Evolutionary conservation across 2,113 vertebrate genomes (phyloP).

Genomic region (Otocyon megalotis): DNA sequence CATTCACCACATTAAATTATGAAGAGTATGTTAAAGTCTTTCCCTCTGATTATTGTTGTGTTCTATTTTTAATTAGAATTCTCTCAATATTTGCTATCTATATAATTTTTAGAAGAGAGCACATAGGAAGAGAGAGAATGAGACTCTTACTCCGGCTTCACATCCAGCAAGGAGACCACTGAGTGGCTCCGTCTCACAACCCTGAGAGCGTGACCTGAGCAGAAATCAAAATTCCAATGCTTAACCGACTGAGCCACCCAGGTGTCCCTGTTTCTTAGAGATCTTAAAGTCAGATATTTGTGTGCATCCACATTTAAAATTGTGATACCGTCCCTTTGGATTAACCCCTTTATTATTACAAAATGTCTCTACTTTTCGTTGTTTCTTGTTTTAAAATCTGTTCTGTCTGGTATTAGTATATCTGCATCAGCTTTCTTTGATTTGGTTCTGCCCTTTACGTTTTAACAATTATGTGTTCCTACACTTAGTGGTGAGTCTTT

Average conservation of each 20-base stretch:
- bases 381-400: not conserved
- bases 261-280: not conserved
- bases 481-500: not conserved
- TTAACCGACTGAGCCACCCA: not conserved
- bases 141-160: not conserved
- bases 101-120: not conserved
- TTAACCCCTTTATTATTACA: not conserved
- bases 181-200: not conserved
- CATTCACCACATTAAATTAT: not conserved
- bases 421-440: not conserved
- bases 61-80: not conserved
- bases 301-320: not conserved
- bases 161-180: not conserved
- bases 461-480: not conserved
- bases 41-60: not conserved
- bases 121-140: not conserved
- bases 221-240: not conserved
- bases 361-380: not conserved
- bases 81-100: not conserved
- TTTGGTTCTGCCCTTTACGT: not conserved
- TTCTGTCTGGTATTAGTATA: not conserved
- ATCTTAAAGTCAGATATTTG: not conserved
- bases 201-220: not conserved
- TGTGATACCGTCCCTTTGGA: not conserved
- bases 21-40: not conserved